Percentiles rank a stretch among this genome's conserved stretches.
Evolutionary conservation across 1,140 invertebrate genomes (phyloP).

Genomic region (Limonius californicus): DNA sequence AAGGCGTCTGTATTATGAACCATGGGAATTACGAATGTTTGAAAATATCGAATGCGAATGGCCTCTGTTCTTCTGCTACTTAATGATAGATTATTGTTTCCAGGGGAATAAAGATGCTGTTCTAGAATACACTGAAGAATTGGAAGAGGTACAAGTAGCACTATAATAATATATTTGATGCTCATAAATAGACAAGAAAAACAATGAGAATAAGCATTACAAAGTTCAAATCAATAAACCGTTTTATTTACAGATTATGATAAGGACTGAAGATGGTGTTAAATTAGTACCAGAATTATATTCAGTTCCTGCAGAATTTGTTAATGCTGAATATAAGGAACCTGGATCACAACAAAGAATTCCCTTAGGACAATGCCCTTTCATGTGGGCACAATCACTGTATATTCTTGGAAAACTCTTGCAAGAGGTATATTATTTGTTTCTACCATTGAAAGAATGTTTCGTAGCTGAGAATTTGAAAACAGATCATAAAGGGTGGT

Average conservation of each 20-base stretch:
- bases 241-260: conserved; percentile 55
- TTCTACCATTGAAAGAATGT: too few relatives aligned
- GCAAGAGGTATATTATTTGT: conserved; percentile 74
- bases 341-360: conserved; percentile 86
- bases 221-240: neutral
- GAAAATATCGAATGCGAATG: conserved; percentile 99
- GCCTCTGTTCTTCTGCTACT: conserved; percentile 97
- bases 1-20: conserved; percentile 93
- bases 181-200: too few relatives aligned
- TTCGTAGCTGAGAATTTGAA: too few relatives aligned
- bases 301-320: conserved; percentile 79
- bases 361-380: conserved; percentile 86
- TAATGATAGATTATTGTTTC: conserved; percentile 93
- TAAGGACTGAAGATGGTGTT: conserved; percentile 83
- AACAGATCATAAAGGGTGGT: too few relatives aligned
- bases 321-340: conserved; percentile 78
- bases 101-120: conserved; percentile 78
- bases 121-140: conserved; percentile 64
- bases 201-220: too few relatives aligned
- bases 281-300: conserved; percentile 94
- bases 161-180: neutral
- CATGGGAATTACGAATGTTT: conserved; percentile 96
- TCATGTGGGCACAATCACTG: conserved; percentile 97
- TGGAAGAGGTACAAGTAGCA: conserved; percentile 60
- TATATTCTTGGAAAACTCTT: conserved; percentile 94